Percentiles rank a stretch among this genome's conserved stretches.
Evolutionary conservation across 2,888 invertebrate genomes (phyloP).

Genomic region (Lasioglossum malachurum): DNA sequence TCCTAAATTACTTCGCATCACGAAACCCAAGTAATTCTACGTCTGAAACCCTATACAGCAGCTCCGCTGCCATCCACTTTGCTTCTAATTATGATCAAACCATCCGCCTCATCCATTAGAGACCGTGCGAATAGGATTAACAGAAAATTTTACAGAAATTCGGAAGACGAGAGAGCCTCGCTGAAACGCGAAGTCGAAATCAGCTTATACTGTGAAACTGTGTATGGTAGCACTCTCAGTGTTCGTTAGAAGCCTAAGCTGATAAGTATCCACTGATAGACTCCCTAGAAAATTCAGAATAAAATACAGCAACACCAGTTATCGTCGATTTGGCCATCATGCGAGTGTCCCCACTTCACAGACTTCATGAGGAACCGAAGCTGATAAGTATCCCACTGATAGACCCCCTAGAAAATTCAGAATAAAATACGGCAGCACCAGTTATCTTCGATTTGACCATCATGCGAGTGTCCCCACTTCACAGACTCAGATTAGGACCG

Average conservation of each 20-base stretch:
- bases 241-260: neutral
- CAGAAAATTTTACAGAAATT: neutral
- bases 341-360: neutral
- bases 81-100: neutral
- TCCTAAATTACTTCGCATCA: neutral
- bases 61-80: neutral
- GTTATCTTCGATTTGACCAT: neutral
- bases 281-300: neutral
- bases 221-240: neutral
- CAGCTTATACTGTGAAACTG: neutral
- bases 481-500: slow-evolving; percentile 6
- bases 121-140: too few species aligned
- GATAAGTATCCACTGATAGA: neutral
- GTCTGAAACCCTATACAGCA: neutral
- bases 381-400: neutral
- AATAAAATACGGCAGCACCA: neutral
- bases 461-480: neutral
- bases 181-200: neutral
- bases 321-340: neutral
- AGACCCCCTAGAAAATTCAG: neutral
- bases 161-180: neutral
- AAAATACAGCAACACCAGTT: neutral
- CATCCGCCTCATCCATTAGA: neutral
- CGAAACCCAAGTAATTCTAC: neutral
- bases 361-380: neutral